A percentile compares a stretch with the other conserved stretches of the same genome.
phyloP scores from a whole-genome alignment of 2,888 invertebrate genomes.

The Drosophila subsilvestris region DNA sequence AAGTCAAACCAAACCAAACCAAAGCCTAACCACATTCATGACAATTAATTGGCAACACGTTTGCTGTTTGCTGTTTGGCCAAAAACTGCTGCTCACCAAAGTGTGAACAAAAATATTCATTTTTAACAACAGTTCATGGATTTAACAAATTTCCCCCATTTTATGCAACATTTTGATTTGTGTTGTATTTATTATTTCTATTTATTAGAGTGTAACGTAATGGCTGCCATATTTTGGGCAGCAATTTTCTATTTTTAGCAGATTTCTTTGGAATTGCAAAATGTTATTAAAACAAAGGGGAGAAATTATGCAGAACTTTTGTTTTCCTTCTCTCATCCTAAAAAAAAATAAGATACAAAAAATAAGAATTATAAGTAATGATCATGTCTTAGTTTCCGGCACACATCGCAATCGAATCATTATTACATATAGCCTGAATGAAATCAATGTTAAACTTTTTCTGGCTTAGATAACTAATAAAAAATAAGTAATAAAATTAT shows the following conservation, averaged over 20 bases:
- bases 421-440: too few relatives aligned
- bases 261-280: slow-evolving; percentile 7
- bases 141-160: slow-evolving; percentile 19
- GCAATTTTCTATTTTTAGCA: slow-evolving; percentile 2
- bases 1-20: slow-evolving; percentile 13
- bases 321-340: not conserved
- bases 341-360: not conserved
- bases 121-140: not conserved
- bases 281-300: too few relatives aligned
- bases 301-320: not conserved
- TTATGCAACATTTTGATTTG: slow-evolving; percentile 1
- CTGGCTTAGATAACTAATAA: too few relatives aligned
- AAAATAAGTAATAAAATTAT: too few relatives aligned
- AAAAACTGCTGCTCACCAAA: slow-evolving; percentile 16
- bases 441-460: too few relatives aligned
- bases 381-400: not conserved
- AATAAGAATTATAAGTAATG: not conserved
- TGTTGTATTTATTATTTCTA: slow-evolving; percentile 2
- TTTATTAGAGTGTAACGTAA: slow-evolving; percentile 9
- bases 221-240: slow-evolving; percentile 25
- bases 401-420: too few relatives aligned
- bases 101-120: not conserved
- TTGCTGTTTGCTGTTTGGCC: slow-evolving; percentile 18
- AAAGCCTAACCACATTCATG: slow-evolving; percentile 31
- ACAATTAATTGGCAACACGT: slow-evolving; percentile 59